phyloP scores from a whole-genome alignment of 92 coral and sea anemone species.

The Umimayanthus kanabou region DNA sequence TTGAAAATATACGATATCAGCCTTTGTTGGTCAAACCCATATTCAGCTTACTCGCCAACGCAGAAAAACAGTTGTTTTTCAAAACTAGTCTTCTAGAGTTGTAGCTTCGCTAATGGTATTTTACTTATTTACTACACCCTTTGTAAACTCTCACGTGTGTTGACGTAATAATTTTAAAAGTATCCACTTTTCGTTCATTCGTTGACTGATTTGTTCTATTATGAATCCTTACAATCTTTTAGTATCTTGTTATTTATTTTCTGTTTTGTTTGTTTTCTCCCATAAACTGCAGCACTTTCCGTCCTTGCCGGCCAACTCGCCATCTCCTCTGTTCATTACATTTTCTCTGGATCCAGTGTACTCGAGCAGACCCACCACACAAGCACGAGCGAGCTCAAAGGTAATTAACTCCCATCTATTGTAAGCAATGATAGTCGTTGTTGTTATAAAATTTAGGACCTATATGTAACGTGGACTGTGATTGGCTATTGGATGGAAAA shows the following conservation, averaged over 20 bases:
- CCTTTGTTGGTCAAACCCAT: too few relatives aligned
- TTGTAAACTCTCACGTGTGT: too few relatives aligned
- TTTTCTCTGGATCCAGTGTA: constrained; percentile 81
- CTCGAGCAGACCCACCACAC: constrained; percentile 81
- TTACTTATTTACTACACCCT: too few relatives aligned
- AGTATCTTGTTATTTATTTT: not conserved
- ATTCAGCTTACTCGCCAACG: too few relatives aligned
- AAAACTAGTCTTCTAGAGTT: too few relatives aligned
- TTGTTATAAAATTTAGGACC: not conserved
- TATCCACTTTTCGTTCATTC: too few relatives aligned
- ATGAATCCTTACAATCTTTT: not conserved
- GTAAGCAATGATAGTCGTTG: not conserved
- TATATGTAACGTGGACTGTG: not conserved
- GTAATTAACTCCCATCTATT: constrained; percentile 34
- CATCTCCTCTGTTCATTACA: constrained; percentile 90
- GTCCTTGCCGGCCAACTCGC: constrained; percentile 89
- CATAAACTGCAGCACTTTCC: constrained; percentile 78
- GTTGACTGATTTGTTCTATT: too few relatives aligned
- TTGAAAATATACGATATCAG: too few relatives aligned
- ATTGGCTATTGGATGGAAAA: not conserved
- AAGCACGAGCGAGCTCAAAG: constrained; percentile 77
- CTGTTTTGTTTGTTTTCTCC: constrained; percentile 5
- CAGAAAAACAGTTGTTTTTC: too few relatives aligned
- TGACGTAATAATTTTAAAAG: too few relatives aligned
- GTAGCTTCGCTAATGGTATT: too few relatives aligned